These are phyloP conservation scores for Tanytarsus gracilentus DNA, from an alignment of 2,888 invertebrate genomes.

Conservation along the genomic window DNA sequence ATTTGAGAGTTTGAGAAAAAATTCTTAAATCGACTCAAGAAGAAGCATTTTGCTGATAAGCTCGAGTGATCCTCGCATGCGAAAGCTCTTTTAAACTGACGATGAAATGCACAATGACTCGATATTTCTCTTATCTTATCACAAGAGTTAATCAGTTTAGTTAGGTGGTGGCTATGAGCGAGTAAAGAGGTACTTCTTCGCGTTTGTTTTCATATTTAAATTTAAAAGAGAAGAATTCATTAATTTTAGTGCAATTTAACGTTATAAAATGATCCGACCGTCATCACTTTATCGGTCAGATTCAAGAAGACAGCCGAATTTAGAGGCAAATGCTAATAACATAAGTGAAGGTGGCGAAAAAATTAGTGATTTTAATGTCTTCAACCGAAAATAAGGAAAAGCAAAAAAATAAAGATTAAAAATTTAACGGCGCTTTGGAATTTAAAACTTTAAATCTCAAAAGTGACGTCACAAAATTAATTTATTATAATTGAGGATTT, in stretches of 20 bases:
- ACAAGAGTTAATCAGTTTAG: background rate
- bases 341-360: constrained; percentile 35
- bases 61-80: too few species aligned
- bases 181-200: background rate
- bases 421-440: too few species aligned
- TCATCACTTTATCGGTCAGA: constrained; percentile 32
- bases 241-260: background rate
- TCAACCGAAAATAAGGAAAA: background rate
- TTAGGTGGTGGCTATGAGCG: constrained; percentile 1
- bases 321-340: constrained; percentile 34
- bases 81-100: too few species aligned
- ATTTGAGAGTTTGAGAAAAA: too few species aligned
- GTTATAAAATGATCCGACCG: constrained; percentile 31
- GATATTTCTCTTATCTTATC: background rate
- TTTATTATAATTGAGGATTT: too few species aligned
- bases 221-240: background rate
- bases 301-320: constrained; percentile 30
- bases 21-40: too few species aligned
- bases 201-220: background rate
- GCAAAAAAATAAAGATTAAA: background rate
- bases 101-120: too few species aligned
- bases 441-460: too few species aligned
- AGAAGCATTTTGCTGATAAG: too few species aligned
- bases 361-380: background rate
- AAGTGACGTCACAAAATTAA: too few species aligned